A percentile compares a stretch with the other conserved stretches of the same genome.
Evolutionary conservation across 92 coral and sea anemone species (phyloP).

Genomic region (Paragorgia papillata): DNA sequence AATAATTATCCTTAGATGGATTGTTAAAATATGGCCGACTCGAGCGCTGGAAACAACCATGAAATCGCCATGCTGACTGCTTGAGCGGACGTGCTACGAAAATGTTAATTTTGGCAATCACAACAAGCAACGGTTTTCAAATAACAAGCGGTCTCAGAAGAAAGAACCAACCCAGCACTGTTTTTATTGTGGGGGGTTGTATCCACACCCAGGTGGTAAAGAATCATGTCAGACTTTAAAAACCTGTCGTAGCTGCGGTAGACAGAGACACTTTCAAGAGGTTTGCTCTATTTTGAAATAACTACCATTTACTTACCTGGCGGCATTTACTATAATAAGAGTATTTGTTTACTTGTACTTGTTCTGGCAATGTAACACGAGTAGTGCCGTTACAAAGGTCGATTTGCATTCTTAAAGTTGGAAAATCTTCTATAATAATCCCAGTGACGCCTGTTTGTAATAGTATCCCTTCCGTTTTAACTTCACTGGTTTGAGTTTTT

Average conservation of each 20-base stretch:
- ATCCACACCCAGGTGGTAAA: neutral
- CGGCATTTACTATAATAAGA: no score
- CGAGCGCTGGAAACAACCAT: neutral
- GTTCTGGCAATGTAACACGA: neutral
- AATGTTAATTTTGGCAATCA: no score
- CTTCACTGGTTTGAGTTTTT: neutral
- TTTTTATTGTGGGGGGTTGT: neutral
- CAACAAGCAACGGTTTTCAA: neutral
- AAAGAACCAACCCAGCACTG: neutral
- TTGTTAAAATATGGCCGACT: slow-evolving; percentile 1
- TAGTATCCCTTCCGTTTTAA: neutral
- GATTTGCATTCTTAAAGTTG: neutral
- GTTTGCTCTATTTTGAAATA: no score
- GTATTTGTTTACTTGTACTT: no score
- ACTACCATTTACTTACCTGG: no score
- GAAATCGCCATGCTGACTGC: neutral
- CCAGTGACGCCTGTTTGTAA: neutral
- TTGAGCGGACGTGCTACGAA: no score
- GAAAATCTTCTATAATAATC: neutral
- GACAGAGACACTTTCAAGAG: no score
- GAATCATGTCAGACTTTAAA: neutral
- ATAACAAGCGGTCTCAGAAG: neutral
- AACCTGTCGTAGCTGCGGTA: neutral
- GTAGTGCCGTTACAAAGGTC: neutral
- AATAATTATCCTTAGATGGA: neutral